Evolutionary conservation across 2,888 invertebrate genomes (phyloP).

Genomic region (Lepidonotus clava): DNA sequence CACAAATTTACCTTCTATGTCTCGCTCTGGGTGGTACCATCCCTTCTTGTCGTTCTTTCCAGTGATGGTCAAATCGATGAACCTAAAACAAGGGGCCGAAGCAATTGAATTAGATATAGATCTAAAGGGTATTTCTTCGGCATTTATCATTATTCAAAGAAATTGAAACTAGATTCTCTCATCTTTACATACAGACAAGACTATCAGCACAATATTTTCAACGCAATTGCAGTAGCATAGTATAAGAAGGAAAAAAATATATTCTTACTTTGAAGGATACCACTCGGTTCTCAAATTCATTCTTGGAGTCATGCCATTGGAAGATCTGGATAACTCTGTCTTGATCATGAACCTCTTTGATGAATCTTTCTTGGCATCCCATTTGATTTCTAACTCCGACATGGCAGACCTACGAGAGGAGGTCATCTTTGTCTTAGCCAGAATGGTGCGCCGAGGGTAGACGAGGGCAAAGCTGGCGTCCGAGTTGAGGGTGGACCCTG

Average conservation of each 20-base stretch:
- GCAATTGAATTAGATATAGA: no score
- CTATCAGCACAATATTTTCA: no score
- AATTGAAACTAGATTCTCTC: no score
- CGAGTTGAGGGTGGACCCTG: neutral
- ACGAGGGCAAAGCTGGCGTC: slow-evolving; percentile 16
- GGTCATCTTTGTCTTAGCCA: neutral
- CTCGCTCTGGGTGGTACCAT: neutral
- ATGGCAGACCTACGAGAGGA: neutral
- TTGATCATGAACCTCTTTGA: slow-evolving; percentile 24
- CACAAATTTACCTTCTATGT: neutral
- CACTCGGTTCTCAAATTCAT: slow-evolving; percentile 16
- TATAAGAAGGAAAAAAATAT: neutral
- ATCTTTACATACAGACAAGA: no score
- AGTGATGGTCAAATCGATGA: neutral
- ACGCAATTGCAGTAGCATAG: neutral
- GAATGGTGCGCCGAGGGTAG: neutral
- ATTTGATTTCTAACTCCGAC: neutral
- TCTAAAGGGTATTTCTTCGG: no score
- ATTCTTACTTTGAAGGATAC: slow-evolving; percentile 13
- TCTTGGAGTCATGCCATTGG: neutral
- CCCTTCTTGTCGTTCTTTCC: slow-evolving; percentile 32
- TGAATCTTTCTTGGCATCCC: slow-evolving; percentile 42
- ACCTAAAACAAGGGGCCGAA: neutral
- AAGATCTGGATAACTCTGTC: neutral
- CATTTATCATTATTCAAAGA: no score